Evolutionary conservation across 2,113 vertebrate genomes (phyloP), one percentile per base, ranked within the genome.

Genomic region (Poicephalus gulielmi): DNA sequence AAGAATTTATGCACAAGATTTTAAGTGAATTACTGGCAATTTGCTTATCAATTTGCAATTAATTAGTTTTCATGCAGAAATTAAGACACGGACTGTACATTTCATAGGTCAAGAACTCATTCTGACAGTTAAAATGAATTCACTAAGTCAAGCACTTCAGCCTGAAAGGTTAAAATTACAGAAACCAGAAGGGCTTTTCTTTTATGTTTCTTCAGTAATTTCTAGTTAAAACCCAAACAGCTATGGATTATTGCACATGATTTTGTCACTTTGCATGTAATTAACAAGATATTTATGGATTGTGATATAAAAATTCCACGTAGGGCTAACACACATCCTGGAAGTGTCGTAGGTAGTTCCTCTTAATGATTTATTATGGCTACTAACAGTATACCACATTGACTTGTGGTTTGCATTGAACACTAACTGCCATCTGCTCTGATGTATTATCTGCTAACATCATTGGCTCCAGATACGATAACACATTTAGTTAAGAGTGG

Each of bases 291-390:
- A 94, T 91, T 95, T 95, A 92, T 93, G 84, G 71, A 35, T 88
- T 95, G 94, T 95, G 89, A 83, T 80, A 80, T 37, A 96, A 94
- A 90, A 93, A 92, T 95, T 98, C 91, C 67, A 53, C 86, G 88
- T 83, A 80, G 84, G 83, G 86, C 62, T 95, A 96, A 83, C 84
- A 92, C 94, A 97, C 83, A 95, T 96, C 92, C 90, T 95, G 91
- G 46, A 96, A 83, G 57, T 97, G 95, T 97, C 55, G 22, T 52
- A 87, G 87, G 37, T 93, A 97, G 92, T 97, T 97, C 96, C 95
- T 97, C 95, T 97, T 95, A 92, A 90, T 90, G 92, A 96, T 96
- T 95, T 96, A 95, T 93, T 96, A 60, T 50, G 84, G 74, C 92
- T 95, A 84, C 82, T 96, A 96, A 96, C 92, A 92, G 85, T 77